Percentiles rank a stretch among this genome's conserved stretches.
These are phyloP conservation scores for Solea solea DNA, from an alignment of 2,113 vertebrate genomes.

Conservation along the genomic window DNA sequence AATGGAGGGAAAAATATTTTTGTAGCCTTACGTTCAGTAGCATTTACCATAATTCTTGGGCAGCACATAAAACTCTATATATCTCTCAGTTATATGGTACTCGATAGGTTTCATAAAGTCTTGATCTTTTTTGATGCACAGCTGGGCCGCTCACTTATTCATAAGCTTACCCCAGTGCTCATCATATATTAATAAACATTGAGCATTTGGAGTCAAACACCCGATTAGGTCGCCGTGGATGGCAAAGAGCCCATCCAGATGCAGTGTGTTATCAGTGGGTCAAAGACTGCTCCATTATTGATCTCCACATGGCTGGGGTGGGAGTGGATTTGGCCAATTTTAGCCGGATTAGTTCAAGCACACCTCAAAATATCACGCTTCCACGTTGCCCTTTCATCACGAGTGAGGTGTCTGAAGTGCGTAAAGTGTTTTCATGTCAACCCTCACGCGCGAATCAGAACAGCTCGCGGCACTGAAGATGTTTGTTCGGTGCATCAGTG, in stretches of 20 bases:
- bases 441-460: slow-evolving; percentile 15
- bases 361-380: slow-evolving; percentile 48
- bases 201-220: slow-evolving; percentile 68
- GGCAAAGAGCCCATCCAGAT: slow-evolving; percentile 56
- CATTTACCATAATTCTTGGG: not conserved
- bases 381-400: slow-evolving; percentile 46
- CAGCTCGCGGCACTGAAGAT: slow-evolving; percentile 44
- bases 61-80: not conserved
- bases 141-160: slow-evolving; percentile 70
- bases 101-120: slow-evolving; percentile 25
- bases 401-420: slow-evolving; percentile 35
- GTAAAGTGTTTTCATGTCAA: slow-evolving; percentile 32
- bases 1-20: too few relatives aligned
- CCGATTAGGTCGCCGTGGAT: slow-evolving; percentile 56
- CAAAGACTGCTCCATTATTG: slow-evolving; percentile 61
- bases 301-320: slow-evolving; percentile 26
- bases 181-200: slow-evolving; percentile 72
- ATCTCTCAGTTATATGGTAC: not conserved
- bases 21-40: too few relatives aligned
- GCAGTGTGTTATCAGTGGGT: slow-evolving; percentile 30
- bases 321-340: slow-evolving; percentile 33
- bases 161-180: slow-evolving; percentile 59
- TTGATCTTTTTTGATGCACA: slow-evolving; percentile 55
- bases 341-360: slow-evolving; percentile 44
- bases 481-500: slow-evolving; percentile 40